phyloP scores from a whole-genome alignment of 2,888 invertebrate genomes.

The Ophion costatus region DNA sequence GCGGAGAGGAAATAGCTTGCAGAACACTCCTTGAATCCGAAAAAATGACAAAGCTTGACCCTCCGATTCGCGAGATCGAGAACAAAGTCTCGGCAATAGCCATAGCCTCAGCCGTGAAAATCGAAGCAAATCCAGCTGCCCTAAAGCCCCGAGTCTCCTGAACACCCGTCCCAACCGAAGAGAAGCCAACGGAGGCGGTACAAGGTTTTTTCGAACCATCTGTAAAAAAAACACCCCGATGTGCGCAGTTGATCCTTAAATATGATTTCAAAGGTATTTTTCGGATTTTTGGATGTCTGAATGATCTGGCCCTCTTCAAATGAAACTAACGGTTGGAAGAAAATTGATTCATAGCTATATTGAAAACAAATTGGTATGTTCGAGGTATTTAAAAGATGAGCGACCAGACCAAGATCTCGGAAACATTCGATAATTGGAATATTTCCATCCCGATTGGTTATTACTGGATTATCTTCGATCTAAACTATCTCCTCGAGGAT shows the following conservation, averaged over 20 bases:
- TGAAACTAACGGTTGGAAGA: constrained; percentile 7
- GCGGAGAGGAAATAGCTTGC: not conserved
- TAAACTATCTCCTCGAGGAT: constrained; percentile 20
- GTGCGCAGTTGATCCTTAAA: not conserved
- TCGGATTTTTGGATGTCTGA: not conserved
- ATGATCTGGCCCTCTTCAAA: constrained; percentile 19
- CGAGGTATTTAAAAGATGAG: constrained; percentile 2
- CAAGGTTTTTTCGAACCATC: constrained; percentile 43
- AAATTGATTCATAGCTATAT: constrained; percentile 7
- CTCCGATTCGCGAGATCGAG: constrained; percentile 12
- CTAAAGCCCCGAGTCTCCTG: not conserved
- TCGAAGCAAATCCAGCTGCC: constrained; percentile 35
- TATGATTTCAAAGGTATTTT: not conserved
- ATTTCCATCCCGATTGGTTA: not conserved
- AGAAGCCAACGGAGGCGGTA: constrained; percentile 8
- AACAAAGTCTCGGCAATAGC: constrained; percentile 49
- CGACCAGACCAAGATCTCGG: not conserved
- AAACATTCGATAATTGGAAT: constrained; percentile 10
- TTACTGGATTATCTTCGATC: not conserved
- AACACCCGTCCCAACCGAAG: not conserved
- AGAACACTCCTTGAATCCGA: constrained; percentile 60
- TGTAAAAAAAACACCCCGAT: constrained; percentile 29
- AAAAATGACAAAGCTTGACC: constrained; percentile 34
- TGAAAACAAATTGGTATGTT: constrained; percentile 26
- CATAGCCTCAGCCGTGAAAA: constrained; percentile 61